Conservation (phyloP, 1,140 invertebrate species). For the Ips typographus region DNA sequence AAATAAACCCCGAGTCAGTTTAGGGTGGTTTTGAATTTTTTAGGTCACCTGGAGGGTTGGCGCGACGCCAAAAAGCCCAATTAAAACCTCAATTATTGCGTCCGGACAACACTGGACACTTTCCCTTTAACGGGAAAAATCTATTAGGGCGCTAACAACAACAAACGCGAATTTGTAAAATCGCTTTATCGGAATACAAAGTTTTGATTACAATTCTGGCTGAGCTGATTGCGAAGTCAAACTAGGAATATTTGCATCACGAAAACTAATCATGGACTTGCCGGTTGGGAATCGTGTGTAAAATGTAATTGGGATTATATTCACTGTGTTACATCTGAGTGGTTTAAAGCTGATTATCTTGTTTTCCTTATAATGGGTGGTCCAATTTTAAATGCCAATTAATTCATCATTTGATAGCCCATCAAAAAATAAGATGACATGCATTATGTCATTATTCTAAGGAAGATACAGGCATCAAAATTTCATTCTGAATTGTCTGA, state of each 20-base stretch:
- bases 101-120: neutral
- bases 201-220: slow-evolving; percentile 10
- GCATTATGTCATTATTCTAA: too few relatives aligned
- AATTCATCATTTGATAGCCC: too few relatives aligned
- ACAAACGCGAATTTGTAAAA: slow-evolving; percentile 6
- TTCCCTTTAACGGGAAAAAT: too few relatives aligned
- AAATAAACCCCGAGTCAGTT: slow-evolving; percentile 21
- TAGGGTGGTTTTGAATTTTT: slow-evolving; percentile 22
- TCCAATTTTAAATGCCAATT: too few relatives aligned
- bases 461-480: too few relatives aligned
- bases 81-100: slow-evolving; percentile 13
- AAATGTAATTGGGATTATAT: slow-evolving; percentile 7
- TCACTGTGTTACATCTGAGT: too few relatives aligned
- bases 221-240: slow-evolving; percentile 18
- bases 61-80: slow-evolving; percentile 12
- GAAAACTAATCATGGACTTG: slow-evolving; percentile 16
- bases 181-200: slow-evolving; percentile 1
- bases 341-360: too few relatives aligned
- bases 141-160: too few relatives aligned
- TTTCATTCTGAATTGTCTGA: too few relatives aligned
- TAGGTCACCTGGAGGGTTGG: slow-evolving; percentile 23
- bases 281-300: neutral
- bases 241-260: slow-evolving; percentile 15
- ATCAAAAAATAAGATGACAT: too few relatives aligned
- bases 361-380: too few relatives aligned